Evolutionary conservation across 2,888 invertebrate species (phyloP).

Genomic region (Drosophila buzzatii): DNA sequence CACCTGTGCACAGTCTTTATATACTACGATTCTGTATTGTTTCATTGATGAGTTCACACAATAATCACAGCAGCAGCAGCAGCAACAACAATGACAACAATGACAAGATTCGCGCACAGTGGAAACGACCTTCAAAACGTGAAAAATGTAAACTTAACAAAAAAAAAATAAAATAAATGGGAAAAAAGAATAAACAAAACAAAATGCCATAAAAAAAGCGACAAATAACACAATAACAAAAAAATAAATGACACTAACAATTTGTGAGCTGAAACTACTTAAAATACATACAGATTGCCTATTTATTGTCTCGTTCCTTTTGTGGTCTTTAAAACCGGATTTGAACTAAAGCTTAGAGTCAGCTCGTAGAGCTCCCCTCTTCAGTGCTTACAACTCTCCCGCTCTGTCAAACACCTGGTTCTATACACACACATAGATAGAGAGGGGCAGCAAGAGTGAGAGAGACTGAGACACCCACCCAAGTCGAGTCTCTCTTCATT

Average conservation of each 20-base stretch:
- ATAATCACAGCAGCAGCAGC: conserved; percentile 30
- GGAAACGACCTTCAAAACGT: conserved; percentile 79
- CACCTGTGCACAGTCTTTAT: neutral
- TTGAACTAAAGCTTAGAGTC: conserved; percentile 19
- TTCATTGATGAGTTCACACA: conserved; percentile 82
- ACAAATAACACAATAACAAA: conserved; percentile 35
- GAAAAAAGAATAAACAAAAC: conserved; percentile 18
- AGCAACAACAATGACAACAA: conserved; percentile 36
- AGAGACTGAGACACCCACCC: conserved; percentile 36
- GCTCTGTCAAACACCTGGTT: conserved; percentile 22
- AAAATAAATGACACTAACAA: conserved; percentile 49
- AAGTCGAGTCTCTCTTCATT: conserved; percentile 14
- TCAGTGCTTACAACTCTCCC: conserved; percentile 37
- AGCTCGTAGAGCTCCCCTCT: neutral
- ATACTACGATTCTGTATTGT: conserved; percentile 52
- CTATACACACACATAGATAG: neutral
- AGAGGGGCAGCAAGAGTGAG: too few relatives aligned
- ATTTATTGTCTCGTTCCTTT: conserved; percentile 64
- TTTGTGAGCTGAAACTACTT: conserved; percentile 52
- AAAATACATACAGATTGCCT: conserved; percentile 54
- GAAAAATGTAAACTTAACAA: conserved; percentile 71
- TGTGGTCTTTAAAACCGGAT: conserved; percentile 64
- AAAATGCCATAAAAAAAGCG: conserved; percentile 22
- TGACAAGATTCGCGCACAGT: conserved; percentile 39
- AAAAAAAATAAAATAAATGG: conserved; percentile 23